Evolutionary conservation across 2,797 vertebrate genomes (phyloP).

Genomic region (Atherinosoma microstoma): DNA sequence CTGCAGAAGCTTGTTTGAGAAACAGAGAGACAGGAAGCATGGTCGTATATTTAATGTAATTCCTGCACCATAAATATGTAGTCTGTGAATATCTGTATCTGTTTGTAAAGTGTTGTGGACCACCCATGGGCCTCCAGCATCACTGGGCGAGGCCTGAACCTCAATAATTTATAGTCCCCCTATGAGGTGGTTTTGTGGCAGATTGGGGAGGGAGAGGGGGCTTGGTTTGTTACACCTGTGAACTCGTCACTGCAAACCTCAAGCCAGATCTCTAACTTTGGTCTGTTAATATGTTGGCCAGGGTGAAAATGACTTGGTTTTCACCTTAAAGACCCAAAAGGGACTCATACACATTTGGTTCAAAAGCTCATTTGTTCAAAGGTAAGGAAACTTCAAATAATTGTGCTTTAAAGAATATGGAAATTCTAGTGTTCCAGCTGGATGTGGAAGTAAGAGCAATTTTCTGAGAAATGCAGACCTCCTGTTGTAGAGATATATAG

Average conservation of each 20-base stretch:
- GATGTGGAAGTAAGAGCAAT: conserved; percentile 46
- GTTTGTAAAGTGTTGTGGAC: conserved; percentile 72
- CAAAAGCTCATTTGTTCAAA: conserved; percentile 67
- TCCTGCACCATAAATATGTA: conserved; percentile 23
- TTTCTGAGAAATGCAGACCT: conserved; percentile 49
- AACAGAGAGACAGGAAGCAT: conserved; percentile 19
- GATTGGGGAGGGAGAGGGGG: conserved; percentile 36
- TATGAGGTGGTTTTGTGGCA: conserved; percentile 82
- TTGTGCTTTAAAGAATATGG: conserved; percentile 55
- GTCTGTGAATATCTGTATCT: conserved; percentile 46
- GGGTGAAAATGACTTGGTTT: conserved; percentile 76
- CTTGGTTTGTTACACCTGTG: conserved; percentile 74
- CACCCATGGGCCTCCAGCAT: conserved; percentile 77
- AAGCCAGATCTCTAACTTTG: conserved; percentile 68
- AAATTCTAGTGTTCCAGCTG: conserved; percentile 52
- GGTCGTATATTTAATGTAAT: conserved; percentile 34
- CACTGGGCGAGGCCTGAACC: conserved; percentile 69
- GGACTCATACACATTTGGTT: conserved; percentile 75
- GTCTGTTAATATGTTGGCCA: conserved; percentile 57
- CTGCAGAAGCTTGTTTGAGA: conserved; percentile 24
- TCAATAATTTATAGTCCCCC: conserved; percentile 80
- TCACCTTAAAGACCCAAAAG: conserved; percentile 32
- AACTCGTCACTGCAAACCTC: conserved; percentile 70
- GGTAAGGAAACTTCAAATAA: conserved; percentile 55
- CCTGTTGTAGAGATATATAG: conserved; percentile 74